Conservation (phyloP, 2,113 vertebrate species). For the Eonycteris spelaea region DNA sequence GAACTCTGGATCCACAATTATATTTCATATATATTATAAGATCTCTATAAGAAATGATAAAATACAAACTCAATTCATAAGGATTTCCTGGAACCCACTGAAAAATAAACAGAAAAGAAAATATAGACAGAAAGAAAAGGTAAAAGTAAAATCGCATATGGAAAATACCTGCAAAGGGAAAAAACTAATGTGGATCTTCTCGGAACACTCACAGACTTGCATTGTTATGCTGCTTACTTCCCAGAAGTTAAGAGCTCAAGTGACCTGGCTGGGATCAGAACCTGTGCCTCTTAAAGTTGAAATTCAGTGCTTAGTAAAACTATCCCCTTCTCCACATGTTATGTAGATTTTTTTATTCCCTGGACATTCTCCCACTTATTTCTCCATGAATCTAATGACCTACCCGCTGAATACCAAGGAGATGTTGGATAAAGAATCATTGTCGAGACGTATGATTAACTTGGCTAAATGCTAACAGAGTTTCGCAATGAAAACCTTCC, state of each 20-base stretch:
- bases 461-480: slow-evolving; percentile 44
- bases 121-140: neutral
- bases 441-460: slow-evolving; percentile 53
- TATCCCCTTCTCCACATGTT: neutral
- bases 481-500: slow-evolving; percentile 33
- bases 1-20: neutral
- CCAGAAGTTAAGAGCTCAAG: slow-evolving; percentile 23
- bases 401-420: slow-evolving; percentile 51
- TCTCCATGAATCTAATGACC: slow-evolving; percentile 43
- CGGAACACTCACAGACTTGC: neutral
- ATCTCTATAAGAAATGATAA: neutral
- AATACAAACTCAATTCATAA: neutral
- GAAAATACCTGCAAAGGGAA: neutral
- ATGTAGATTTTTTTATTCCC: slow-evolving; percentile 46
- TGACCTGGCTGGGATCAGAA: neutral
- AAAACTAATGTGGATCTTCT: neutral
- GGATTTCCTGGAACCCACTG: neutral
- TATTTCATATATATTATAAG: neutral
- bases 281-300: slow-evolving; percentile 29
- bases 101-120: slow-evolving; percentile 7
- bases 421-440: slow-evolving; percentile 50
- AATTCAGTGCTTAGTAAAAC: slow-evolving; percentile 2
- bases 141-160: neutral
- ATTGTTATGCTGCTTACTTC: neutral
- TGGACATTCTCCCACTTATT: slow-evolving; percentile 44